Conservation (phyloP, 2,797 vertebrate species). For the Onychomys torridus region DNA sequence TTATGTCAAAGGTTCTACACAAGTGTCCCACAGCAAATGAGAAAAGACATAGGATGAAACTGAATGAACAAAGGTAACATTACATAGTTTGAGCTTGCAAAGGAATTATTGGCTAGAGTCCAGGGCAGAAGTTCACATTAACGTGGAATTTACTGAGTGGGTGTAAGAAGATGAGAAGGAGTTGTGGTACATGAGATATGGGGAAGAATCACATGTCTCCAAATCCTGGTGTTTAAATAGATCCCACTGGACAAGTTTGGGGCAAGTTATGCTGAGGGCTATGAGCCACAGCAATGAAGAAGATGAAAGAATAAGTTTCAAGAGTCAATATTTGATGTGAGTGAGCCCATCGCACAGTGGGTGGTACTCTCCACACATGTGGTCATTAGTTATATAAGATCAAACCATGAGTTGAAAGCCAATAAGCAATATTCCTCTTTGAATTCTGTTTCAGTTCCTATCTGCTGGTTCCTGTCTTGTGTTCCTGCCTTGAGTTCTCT, state of each 20-base stretch:
- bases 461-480: no score
- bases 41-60: not conserved
- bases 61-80: not conserved
- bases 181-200: not conserved
- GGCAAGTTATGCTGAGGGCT: not conserved
- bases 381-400: no score
- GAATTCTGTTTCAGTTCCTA: not conserved
- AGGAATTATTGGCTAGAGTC: no score
- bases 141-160: not conserved
- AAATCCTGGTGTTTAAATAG: not conserved
- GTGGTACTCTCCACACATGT: not conserved
- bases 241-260: not conserved
- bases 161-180: not conserved
- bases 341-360: no score
- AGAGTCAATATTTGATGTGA: not conserved
- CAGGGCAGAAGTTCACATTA: not conserved
- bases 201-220: no score
- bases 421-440: not conserved
- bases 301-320: not conserved
- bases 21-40: not conserved
- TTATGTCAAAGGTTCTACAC: not conserved
- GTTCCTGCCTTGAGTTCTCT: not conserved
- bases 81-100: not conserved
- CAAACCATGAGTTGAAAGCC: no score
- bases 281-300: not conserved